These are phyloP conservation scores for Aporophyla nigra DNA, from an alignment of 2,888 invertebrate genomes.

Conservation along the genomic window DNA sequence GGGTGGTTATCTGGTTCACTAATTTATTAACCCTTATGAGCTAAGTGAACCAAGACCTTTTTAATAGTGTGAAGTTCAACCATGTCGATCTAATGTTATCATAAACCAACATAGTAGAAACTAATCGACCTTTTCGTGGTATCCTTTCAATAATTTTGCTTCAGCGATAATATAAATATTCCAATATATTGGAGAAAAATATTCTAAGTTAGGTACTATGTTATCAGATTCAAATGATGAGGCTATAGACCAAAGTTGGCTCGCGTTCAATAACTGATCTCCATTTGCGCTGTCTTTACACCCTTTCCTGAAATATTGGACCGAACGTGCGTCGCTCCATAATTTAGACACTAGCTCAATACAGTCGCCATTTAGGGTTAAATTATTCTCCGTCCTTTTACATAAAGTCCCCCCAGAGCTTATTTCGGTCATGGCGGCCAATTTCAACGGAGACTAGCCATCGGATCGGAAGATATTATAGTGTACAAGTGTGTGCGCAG, in stretches of 20 bases:
- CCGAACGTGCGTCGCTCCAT: conserved; percentile 71
- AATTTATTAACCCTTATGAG: conserved; percentile 5
- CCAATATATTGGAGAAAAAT: not conserved
- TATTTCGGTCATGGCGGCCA: too few species aligned
- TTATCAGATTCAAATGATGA: conserved; percentile 27
- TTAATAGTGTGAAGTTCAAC: conserved; percentile 38
- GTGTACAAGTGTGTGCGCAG: too few species aligned
- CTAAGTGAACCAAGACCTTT: conserved; percentile 1
- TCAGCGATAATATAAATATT: not conserved
- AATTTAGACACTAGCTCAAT: conserved; percentile 64
- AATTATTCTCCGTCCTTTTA: conserved; percentile 22
- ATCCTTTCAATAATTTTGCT: not conserved
- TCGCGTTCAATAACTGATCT: conserved; percentile 64
- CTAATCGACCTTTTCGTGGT: not conserved
- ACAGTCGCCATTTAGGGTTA: conserved; percentile 35
- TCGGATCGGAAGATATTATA: too few species aligned
- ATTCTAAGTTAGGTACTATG: not conserved
- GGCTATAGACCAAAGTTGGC: conserved; percentile 50
- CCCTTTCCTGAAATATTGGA: conserved; percentile 77
- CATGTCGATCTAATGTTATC: not conserved
- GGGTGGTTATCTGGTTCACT: not conserved
- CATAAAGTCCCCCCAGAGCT: too few species aligned
- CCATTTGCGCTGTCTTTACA: conserved; percentile 78
- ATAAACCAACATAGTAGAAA: not conserved
- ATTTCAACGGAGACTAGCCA: too few species aligned